Percentiles rank a stretch among this genome's conserved stretches.
These are phyloP conservation scores for Epirrhoe tristata DNA, from an alignment of 2,888 invertebrate species.

Conservation along the genomic window DNA sequence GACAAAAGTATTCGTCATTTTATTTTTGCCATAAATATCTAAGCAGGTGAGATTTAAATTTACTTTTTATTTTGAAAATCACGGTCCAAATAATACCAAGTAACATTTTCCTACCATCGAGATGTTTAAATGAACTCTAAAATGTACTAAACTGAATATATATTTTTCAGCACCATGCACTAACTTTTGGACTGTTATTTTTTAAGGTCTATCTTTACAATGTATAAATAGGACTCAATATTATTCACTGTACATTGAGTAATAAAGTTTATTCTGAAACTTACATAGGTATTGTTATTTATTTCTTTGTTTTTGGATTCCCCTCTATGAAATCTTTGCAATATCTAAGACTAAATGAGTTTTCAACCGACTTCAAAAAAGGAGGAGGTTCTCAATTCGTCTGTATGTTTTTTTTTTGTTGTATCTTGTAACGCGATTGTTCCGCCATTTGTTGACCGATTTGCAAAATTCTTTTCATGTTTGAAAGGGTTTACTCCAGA, in stretches of 20 bases:
- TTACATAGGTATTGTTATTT: background rate
- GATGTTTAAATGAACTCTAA: no score
- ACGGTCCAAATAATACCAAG: slow-evolving; percentile 13
- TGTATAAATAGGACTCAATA: slow-evolving; percentile 46
- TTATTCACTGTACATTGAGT: slow-evolving; percentile 47
- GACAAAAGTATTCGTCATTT: background rate
- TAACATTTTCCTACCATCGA: background rate
- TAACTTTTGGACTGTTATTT: slow-evolving; percentile 41
- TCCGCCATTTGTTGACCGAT: no score
- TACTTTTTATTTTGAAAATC: background rate
- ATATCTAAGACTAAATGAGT: no score
- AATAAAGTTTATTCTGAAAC: slow-evolving; percentile 48
- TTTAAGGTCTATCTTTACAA: slow-evolving; percentile 41
- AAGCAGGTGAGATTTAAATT: background rate
- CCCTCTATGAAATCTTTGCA: no score
- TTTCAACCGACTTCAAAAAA: no score
- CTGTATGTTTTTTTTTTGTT: no score
- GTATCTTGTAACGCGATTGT: no score
- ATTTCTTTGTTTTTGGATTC: background rate
- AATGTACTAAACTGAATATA: background rate
- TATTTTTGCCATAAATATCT: slow-evolving; percentile 22
- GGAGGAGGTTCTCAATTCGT: no score
- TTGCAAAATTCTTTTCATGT: no score
- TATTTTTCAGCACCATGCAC: background rate
- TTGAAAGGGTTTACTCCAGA: no score